Base-by-base conservation (phyloP, 2,888 invertebrate genomes). In the Agonopterix subpropinquella region DNA sequence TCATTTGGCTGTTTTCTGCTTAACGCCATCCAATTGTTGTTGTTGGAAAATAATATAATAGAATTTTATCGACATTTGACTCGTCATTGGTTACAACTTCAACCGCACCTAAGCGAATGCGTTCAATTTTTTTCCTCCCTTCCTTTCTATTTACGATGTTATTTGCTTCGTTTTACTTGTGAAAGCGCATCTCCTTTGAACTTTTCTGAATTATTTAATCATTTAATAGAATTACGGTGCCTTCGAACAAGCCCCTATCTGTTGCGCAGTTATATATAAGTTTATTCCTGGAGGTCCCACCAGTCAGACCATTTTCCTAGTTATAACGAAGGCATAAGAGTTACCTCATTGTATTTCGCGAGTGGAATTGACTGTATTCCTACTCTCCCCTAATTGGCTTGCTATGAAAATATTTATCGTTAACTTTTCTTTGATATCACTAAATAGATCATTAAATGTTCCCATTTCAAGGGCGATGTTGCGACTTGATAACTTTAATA, bases 131-230 rank as follows among this genome's bases (percentile, higher is more conserved):
- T 77, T 73, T 76, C 72, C 72, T 70, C 71, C 76, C 72, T 28
- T 67, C 61, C 59, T 42, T 68, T 64, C 74, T 77, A 76, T 81
- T 77, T 70, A 67, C 71, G 57, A 69, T 56, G 76, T 69, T 80
- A 77, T 85, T 82, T 82, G 78, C 77, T 77, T 78, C 80, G 73
- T 81, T 84, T 84, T 80, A 72, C 81, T 79, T 73, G 62, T 75
- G 74, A 77, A 84, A 80, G 82, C 79, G 79, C 82, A 84, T 85
- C 80, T 80, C 77, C 82, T 87, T 87, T 87, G 85, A 87, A 84
- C 77, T 82, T 69, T 45, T 67, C 67, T 78, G 80, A 81, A 85
- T 84, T 86, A 86, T 86, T 85, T 84, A 87, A 86, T 84, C 80
- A 77, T 84, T 81, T 86, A 85, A 87, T 84, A 82, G 80, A 86